These are phyloP conservation scores for Chloroclystis v-ata DNA, from an alignment of 2,888 invertebrate species.

Conservation along the genomic window DNA sequence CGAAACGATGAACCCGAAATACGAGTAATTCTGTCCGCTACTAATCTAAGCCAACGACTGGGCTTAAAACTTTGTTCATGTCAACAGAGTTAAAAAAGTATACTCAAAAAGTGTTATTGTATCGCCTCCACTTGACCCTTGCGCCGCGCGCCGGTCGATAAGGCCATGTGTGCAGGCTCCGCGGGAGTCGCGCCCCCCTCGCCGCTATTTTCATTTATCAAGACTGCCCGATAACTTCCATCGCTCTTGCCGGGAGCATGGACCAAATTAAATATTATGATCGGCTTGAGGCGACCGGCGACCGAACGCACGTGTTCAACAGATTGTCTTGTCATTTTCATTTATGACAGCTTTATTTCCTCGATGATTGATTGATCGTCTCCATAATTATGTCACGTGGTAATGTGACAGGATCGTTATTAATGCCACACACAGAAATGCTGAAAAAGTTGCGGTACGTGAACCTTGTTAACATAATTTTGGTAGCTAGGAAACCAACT, in stretches of 20 bases:
- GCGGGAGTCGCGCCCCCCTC: conserved; percentile 70
- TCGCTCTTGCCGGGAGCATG: conserved; percentile 25
- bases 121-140: conserved; percentile 24
- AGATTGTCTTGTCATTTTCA: conserved; percentile 10
- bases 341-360: conserved; percentile 5
- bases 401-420: too few species aligned
- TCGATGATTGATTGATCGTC: conserved; percentile 6
- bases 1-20: too few species aligned
- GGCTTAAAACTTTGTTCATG: too few species aligned
- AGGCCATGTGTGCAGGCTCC: conserved; percentile 72
- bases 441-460: too few species aligned
- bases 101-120: background rate
- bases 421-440: too few species aligned
- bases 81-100: too few species aligned
- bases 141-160: conserved; percentile 55
- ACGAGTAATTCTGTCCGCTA: too few species aligned
- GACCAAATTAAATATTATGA: conserved; percentile 31
- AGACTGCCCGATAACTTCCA: conserved; percentile 36
- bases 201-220: conserved; percentile 76
- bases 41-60: too few species aligned
- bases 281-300: conserved; percentile 18
- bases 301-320: conserved; percentile 18
- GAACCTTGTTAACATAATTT: too few species aligned
- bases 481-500: too few species aligned
- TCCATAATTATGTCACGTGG: too few species aligned